A percentile compares a stretch with the other conserved stretches of the same genome.
Conservation (phyloP, 1,140 invertebrate genomes). For the Drosophila serrata region DNA sequence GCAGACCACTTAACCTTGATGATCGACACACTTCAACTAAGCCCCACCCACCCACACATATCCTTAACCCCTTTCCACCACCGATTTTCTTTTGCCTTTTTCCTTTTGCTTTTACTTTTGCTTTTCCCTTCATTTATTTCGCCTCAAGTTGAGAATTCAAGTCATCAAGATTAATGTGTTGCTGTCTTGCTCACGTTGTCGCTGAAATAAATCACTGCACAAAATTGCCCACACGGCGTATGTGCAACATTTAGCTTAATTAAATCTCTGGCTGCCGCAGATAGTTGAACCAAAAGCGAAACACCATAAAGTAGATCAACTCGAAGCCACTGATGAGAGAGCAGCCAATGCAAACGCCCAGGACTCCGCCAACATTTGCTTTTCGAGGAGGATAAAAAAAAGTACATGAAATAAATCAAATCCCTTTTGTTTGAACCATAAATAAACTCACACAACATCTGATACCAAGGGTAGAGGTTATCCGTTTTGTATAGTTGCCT, state of each 20-base stretch:
- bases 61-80: conserved; percentile 9
- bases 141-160: conserved; percentile 29
- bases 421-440: not conserved
- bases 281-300: conserved; percentile 66
- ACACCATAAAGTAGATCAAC: conserved; percentile 65
- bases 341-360: conserved; percentile 71
- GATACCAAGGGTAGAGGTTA: conserved; percentile 44
- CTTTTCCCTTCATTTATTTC: conserved; percentile 29
- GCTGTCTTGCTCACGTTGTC: conserved; percentile 50
- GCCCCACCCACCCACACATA: conserved; percentile 4
- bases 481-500: conserved; percentile 17
- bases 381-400: not conserved
- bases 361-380: conserved; percentile 65
- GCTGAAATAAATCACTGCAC: conserved; percentile 62
- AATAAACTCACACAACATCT: conserved; percentile 40
- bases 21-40: conserved; percentile 55
- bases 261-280: conserved; percentile 34
- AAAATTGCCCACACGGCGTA: conserved; percentile 66
- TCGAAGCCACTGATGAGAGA: conserved; percentile 71
- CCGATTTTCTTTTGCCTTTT: not conserved
- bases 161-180: conserved; percentile 50
- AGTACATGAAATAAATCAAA: not conserved
- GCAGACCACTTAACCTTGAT: conserved; percentile 70
- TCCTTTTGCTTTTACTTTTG: not conserved
- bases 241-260: conserved; percentile 56